Evolutionary conservation across 2,888 invertebrate species (phyloP).

Genomic region (Eristalis pertinax): DNA sequence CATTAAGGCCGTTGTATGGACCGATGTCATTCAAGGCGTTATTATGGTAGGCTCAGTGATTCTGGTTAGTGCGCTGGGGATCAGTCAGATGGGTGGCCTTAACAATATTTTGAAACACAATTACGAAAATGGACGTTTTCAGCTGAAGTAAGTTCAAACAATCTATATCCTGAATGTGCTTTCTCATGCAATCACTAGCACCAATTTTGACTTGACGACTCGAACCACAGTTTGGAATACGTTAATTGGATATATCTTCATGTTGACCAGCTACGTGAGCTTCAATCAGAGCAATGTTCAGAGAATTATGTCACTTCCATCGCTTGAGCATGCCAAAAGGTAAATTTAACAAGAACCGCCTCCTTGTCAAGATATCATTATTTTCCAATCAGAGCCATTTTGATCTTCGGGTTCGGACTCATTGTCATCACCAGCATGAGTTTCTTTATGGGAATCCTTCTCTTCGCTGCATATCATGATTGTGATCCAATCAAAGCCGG

Average conservation of each 20-base stretch:
- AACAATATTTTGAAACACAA: constrained; percentile 75
- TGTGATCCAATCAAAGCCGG: constrained; percentile 84
- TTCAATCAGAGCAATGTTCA: constrained; percentile 89
- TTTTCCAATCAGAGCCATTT: constrained; percentile 80
- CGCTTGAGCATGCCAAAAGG: constrained; percentile 83
- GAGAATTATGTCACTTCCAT: constrained; percentile 85
- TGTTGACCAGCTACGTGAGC: constrained; percentile 85
- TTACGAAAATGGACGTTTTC: constrained; percentile 75
- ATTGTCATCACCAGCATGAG: constrained; percentile 83
- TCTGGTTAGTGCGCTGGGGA: constrained; percentile 76
- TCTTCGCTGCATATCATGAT: constrained; percentile 83
- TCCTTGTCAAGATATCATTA: background rate
- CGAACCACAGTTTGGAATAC: constrained; percentile 85
- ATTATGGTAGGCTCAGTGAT: constrained; percentile 77
- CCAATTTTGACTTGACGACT: constrained; percentile 83
- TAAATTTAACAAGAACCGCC: background rate
- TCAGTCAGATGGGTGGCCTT: constrained; percentile 77
- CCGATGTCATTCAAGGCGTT: constrained; percentile 79
- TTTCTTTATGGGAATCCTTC: constrained; percentile 84
- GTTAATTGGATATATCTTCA: constrained; percentile 83
- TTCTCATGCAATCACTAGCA: constrained; percentile 66
- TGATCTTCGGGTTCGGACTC: constrained; percentile 83
- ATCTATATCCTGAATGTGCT: background rate
- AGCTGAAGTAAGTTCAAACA: constrained; percentile 48
- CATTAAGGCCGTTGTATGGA: constrained; percentile 81